Base-by-base conservation (phyloP, 2,113 vertebrate genomes). In the Colistium nudipinnis region DNA sequence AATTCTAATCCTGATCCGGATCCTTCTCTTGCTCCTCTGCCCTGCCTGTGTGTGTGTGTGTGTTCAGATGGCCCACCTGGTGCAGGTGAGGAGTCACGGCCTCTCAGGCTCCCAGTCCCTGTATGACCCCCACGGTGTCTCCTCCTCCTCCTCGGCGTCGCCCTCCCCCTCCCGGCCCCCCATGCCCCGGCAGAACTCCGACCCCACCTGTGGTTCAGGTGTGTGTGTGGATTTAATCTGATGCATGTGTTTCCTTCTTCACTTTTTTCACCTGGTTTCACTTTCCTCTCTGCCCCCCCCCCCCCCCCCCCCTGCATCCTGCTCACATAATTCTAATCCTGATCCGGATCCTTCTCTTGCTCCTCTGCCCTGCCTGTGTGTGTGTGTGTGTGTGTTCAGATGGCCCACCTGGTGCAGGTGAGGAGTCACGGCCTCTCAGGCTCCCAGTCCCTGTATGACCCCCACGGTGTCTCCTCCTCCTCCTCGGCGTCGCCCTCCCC, bases 101-200 rank as follows among this genome's bases (percentile, higher is more conserved):
- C 93, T 99, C 93, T 95, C 96, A 5, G 98, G 95, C 81, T 99
- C 98, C 76, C 98, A 98, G 93, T 99, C 98, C 33, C 94, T 99
- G 78, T 97, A 97, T 47, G 97, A 99, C 89, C 96, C 95, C 43
- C 96, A 98, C 92, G 96, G 95, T 76, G 94, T 96, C 31, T 96
- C 97, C 43, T 96, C 96, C 81, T 95, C 96, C 80, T 96, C 98
- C 90, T 95, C 97, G 88, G 95, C 96, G 86, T 94, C 94, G 75
- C 94, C 97, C 86, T 94, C 94, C 82, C 95, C 97, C 84, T 96
- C 96, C 90, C 95, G 97, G 53, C 95, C 95, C 28, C 96, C 97
- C 91, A 98, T 99, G 95, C 96, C 98, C 44, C 96, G 97, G 86
- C 98, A 99, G 94, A 99, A 99, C 93, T 98, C 98, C 6, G 97